Evolutionary conservation across 1,140 invertebrate genomes (phyloP), one percentile per base, ranked within the genome.

Genomic region (Drosophila micromelanica): DNA sequence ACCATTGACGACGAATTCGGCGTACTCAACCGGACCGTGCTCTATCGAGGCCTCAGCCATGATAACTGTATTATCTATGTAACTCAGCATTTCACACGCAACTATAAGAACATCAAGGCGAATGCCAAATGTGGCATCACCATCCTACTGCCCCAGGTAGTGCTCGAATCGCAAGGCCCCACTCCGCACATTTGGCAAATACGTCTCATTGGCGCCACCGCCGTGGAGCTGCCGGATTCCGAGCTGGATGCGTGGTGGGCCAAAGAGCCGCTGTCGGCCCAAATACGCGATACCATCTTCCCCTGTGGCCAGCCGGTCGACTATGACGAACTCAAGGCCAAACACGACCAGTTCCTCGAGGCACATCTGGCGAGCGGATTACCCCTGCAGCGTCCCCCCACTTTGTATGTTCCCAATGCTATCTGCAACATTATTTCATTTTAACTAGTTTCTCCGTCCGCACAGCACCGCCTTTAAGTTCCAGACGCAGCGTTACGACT

Each of bases 391-490:
- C 74, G 80, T 7, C 86, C 84, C 6, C 13, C 64, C 7, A 74
- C 60, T 7, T 91, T 81, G 90, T 91, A 49, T 60, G 82, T 78
- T 9, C 11, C 11, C 2, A 0, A n/a, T 9, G 45, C 15, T 20
- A 38, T 49, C 13, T 4, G 23, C 32, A 43, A 1, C 3, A 7
- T 23, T 5, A 7, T 23, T 17, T 23, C 17, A 8, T 2, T 11
- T 8, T 20, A 17, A 2, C 0, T 8, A 20, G 13, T 35, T n/a
- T 3, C 17, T 13, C 12, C 8, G 13, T 1, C 9, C 9, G 15
- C 20, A 12, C 40, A 91, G 90, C 63, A 91, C 90, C 8, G 90
- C 78, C 0, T 90, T 86, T 23, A 82, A 86, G 30, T 87, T 91
- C 8, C 42, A 63, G 27, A 70, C 90, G 3, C 73, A 75, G 51